phyloP scores from a whole-genome alignment of 2,113 vertebrate genomes.

The Fregetta grallaria region DNA sequence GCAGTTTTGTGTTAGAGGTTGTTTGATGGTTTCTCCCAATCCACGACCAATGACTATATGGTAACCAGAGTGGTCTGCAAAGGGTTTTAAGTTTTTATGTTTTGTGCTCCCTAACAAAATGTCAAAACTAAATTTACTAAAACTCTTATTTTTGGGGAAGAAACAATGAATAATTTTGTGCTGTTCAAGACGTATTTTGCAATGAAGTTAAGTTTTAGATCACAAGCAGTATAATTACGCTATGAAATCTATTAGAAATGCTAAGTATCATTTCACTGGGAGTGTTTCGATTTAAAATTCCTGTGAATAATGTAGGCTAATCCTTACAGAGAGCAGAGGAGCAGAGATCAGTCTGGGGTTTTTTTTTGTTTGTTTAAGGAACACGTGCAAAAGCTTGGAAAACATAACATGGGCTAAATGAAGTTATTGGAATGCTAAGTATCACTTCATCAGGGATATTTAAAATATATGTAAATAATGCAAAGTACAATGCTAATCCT shows the following conservation, averaged over 20 bases:
- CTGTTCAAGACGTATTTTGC: not conserved
- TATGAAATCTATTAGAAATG: conserved; percentile 46
- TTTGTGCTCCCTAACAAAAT: conserved; percentile 3
- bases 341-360: not conserved
- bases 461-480: conserved; percentile 8
- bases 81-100: not conserved
- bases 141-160: conserved; percentile 8
- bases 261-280: not conserved
- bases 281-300: conserved; percentile 14
- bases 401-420: conserved; percentile 21
- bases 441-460: not conserved
- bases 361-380: conserved; percentile 32
- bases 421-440: not conserved
- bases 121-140: not conserved
- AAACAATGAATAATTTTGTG: conserved; percentile 21
- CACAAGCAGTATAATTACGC: not conserved
- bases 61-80: not conserved
- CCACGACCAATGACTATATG: not conserved
- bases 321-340: conserved; percentile 18
- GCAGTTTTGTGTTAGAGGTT: not conserved
- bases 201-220: conserved; percentile 16
- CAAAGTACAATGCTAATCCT: not conserved
- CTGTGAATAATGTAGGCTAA: not conserved
- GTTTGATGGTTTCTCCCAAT: not conserved
- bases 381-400: conserved; percentile 34